Percentiles rank a stretch among this genome's conserved stretches.
Conservation (phyloP, 1,140 invertebrate genomes). For the Agraylea sexmaculata region DNA sequence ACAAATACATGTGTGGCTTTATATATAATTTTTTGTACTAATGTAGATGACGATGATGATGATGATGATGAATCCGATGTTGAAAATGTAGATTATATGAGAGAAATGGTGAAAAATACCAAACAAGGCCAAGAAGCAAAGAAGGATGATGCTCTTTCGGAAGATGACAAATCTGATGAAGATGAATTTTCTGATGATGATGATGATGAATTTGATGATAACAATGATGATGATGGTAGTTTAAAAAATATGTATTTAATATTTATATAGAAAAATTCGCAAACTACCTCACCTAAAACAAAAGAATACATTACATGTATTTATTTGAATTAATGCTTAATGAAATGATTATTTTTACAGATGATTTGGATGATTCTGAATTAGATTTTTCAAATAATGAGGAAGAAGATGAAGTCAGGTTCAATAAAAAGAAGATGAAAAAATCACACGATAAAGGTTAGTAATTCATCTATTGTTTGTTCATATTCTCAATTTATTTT, state of each 20-base stretch:
- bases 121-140: background rate
- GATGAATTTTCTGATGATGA: conserved; percentile 29
- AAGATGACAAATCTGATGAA: conserved; percentile 32
- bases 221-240: conserved; percentile 11
- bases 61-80: conserved; percentile 27
- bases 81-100: conserved; percentile 25
- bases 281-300: background rate
- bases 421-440: no score
- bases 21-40: no score
- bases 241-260: conserved; percentile 6
- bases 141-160: conserved; percentile 4
- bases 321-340: conserved; percentile 1
- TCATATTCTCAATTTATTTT: no score
- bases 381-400: conserved; percentile 22
- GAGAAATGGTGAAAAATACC: conserved; percentile 13
- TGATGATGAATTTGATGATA: conserved; percentile 22
- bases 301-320: background rate
- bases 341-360: conserved; percentile 1
- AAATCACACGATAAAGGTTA: no score
- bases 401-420: conserved; percentile 20
- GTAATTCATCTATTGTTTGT: no score
- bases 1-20: conserved; percentile 21
- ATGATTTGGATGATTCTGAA: conserved; percentile 19
- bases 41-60: conserved; percentile 24
- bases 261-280: conserved; percentile 1